These are phyloP conservation scores for Serranus cabrilla DNA, from an alignment of 2,797 vertebrate species.

Conservation along the genomic window DNA sequence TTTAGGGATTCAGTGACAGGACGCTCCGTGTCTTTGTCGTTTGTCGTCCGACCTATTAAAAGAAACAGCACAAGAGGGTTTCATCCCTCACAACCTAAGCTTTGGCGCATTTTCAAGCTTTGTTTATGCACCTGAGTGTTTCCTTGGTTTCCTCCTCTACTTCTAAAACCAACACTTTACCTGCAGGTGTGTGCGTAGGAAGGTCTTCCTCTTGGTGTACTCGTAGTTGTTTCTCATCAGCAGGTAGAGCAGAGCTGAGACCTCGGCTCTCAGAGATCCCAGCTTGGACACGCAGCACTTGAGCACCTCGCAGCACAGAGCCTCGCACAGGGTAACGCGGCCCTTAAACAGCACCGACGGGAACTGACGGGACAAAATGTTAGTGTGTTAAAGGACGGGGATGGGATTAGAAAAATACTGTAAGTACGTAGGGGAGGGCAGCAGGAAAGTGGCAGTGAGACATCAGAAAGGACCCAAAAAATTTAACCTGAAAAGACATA, in stretches of 20 bases:
- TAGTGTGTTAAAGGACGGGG: slow-evolving; percentile 34
- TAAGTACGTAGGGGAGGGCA: background rate
- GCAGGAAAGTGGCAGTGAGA: background rate
- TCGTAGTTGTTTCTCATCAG: slow-evolving; percentile 98
- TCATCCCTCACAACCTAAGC: no score
- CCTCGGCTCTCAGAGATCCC: slow-evolving; percentile 90
- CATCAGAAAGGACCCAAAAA: background rate
- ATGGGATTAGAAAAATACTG: slow-evolving; percentile 16
- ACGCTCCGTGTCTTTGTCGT: no score
- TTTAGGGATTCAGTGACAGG: no score
- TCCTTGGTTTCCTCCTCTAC: background rate
- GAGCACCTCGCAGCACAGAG: slow-evolving; percentile 95
- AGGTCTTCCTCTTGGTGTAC: slow-evolving; percentile 95
- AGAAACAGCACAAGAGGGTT: no score
- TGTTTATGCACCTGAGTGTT: no score
- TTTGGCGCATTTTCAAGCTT: no score
- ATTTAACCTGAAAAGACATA: background rate
- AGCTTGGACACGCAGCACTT: slow-evolving; percentile 97
- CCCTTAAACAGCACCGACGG: slow-evolving; percentile 96
- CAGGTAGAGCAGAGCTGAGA: slow-evolving; percentile 94
- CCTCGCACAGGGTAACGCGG: slow-evolving; percentile 93
- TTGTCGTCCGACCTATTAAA: no score
- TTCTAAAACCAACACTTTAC: slow-evolving; percentile 66
- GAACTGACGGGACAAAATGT: slow-evolving; percentile 84
- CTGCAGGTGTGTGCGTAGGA: slow-evolving; percentile 96